Base-by-base conservation (phyloP, 1,140 invertebrate species). In the Tetragonula clypearis region DNA sequence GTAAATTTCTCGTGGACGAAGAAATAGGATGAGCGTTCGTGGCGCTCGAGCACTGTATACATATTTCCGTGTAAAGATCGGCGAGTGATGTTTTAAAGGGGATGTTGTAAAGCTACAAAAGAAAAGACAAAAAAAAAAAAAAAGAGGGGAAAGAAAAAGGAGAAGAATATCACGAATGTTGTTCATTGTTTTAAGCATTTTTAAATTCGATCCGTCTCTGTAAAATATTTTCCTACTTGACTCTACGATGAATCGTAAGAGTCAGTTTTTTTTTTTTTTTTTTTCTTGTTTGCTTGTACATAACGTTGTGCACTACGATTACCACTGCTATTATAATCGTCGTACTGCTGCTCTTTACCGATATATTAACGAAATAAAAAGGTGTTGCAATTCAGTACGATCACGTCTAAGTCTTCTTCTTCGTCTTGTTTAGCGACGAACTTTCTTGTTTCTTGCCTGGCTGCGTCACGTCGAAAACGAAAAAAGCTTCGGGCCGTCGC, bases 291-390 rank as follows among this genome's bases (percentile, higher is more conserved):
- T 86, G 62, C 75, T 85, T 90, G 88, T 90, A 87, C 71, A 90
- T 90, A 90, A 69, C 82, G 80, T 21, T 72, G 30, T 30, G 56
- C 53, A 81, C 79, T 73, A 79, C 26, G 68, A 55, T 79, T 76
- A 82, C 41, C 41, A 56, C 84, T 68, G 69, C 26, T 86, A 86
- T 74, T 83, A 79, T 49, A 53, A 85, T 81, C 86, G 69, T 71
- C 76, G 26, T 85, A 85, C 69, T 62, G 21, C 85, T 82, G 69
- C 41, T 86, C 79, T 87, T 30, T 86, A 81, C n/a, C 65, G 83
- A 69, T 89, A 88, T 79, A 88, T 83, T 83, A 35, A 88, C 53
- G 83, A 89, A 30, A 89, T 89, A 88, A 89, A 88, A 71, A 86
- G 66, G 60, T 88, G 78, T 72, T 77, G 77, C 84, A 55, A 75